Conservation (phyloP, 1,140 invertebrate species). For the Bemisia tabaci region DNA sequence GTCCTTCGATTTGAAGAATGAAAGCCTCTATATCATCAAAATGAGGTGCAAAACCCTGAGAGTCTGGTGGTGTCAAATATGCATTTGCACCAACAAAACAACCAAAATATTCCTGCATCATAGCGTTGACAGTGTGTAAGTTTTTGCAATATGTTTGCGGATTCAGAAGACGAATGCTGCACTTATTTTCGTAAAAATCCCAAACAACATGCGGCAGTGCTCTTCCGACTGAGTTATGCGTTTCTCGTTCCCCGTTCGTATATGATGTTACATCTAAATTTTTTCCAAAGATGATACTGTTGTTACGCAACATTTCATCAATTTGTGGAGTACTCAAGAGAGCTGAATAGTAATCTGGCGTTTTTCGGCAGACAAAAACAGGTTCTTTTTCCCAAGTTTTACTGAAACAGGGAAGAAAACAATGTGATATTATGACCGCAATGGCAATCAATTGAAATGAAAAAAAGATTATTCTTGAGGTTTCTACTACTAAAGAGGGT, state of each 20-base stretch:
- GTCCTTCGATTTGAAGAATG: conserved; percentile 88
- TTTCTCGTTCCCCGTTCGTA: conserved; percentile 59
- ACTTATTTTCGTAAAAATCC: conserved; percentile 82
- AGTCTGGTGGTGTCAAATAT: conserved; percentile 87
- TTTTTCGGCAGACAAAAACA: conserved; percentile 49
- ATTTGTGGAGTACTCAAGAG: conserved; percentile 61
- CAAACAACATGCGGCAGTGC: conserved; percentile 67
- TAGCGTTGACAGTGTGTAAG: conserved; percentile 38
- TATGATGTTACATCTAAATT: conserved; percentile 88
- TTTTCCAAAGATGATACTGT: conserved; percentile 63
- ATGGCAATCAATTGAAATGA: no score
- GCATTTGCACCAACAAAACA: conserved; percentile 89
- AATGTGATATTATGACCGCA: no score
- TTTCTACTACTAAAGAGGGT: no score
- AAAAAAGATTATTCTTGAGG: no score
- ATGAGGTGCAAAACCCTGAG: conserved; percentile 95
- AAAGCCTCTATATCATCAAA: conserved; percentile 99
- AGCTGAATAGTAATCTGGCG: conserved; percentile 49
- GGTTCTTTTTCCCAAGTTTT: conserved; percentile 68
- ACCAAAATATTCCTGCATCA: conserved; percentile 85
- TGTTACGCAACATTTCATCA: conserved; percentile 59
- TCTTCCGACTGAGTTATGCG: conserved; percentile 67
- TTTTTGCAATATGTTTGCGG: conserved; percentile 72
- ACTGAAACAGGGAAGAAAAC: conserved; percentile 29
- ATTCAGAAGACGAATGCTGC: conserved; percentile 82